Conservation (phyloP, 2,113 vertebrate genomes). For the Arenaria interpres region DNA sequence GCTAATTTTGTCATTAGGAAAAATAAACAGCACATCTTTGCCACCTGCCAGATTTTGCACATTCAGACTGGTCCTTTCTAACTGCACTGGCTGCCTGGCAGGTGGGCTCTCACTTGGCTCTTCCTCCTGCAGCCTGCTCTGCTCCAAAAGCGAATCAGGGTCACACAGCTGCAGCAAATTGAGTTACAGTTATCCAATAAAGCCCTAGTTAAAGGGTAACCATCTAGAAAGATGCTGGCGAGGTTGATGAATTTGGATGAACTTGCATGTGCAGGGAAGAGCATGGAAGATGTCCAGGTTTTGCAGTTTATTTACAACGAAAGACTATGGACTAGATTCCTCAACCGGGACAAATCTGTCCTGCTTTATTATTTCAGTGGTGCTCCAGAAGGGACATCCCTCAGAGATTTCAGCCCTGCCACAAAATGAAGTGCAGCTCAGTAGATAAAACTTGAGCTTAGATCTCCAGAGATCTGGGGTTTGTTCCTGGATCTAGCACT, state of each 20-base stretch:
- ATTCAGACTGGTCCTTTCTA: not conserved
- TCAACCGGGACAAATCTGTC: not conserved
- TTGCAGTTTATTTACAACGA: not conserved
- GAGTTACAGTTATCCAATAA: constrained; percentile 48
- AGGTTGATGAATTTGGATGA: constrained; percentile 39
- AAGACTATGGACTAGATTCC: not conserved
- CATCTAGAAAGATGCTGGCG: constrained; percentile 55
- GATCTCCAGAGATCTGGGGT: not conserved
- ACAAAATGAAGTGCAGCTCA: not conserved
- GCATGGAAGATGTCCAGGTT: constrained; percentile 3
- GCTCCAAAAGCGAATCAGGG: not conserved
- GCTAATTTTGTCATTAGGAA: constrained; percentile 58
- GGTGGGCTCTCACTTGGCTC: constrained; percentile 16
- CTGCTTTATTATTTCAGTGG: not conserved
- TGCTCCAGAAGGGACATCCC: not conserved
- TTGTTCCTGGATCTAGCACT: not conserved
- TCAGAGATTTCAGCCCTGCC: not conserved
- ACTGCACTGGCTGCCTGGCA: constrained; percentile 15
- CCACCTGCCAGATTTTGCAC: constrained; percentile 26
- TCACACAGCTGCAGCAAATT: constrained; percentile 61
- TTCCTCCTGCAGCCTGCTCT: not conserved
- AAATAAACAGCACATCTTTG: constrained; percentile 15
- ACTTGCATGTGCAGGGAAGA: not conserved
- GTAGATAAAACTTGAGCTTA: not conserved
- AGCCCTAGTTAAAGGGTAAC: constrained; percentile 60